These are phyloP conservation scores for Leucoptera coffeella DNA, from an alignment of 2,888 invertebrate genomes.

Conservation along the genomic window DNA sequence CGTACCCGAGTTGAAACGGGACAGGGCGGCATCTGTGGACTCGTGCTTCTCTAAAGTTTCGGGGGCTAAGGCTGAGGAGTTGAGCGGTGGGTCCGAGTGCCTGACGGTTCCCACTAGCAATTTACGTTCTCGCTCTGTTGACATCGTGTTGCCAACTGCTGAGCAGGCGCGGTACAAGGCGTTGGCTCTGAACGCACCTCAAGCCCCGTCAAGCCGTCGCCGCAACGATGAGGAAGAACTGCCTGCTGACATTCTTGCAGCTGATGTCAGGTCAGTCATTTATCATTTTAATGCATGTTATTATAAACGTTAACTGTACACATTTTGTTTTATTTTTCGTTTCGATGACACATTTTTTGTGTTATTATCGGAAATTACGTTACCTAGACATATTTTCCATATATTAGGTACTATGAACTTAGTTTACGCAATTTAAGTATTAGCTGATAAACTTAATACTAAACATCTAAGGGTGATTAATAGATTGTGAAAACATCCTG, in stretches of 20 bases:
- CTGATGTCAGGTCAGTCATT: slow-evolving; percentile 27
- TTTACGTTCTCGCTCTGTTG: slow-evolving; percentile 75
- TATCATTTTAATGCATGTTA: too few relatives aligned
- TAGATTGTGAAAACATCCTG: too few relatives aligned
- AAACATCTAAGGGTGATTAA: too few relatives aligned
- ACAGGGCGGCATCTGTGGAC: slow-evolving; percentile 83
- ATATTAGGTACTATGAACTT: too few relatives aligned
- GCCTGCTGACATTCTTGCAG: slow-evolving; percentile 11
- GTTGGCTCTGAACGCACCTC: slow-evolving; percentile 61
- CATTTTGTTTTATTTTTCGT: too few relatives aligned
- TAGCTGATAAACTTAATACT: too few relatives aligned
- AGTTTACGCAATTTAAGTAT: too few relatives aligned
- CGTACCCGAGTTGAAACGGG: slow-evolving; percentile 77
- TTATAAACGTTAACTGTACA: not conserved
- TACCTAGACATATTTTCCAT: too few relatives aligned
- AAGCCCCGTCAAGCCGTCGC: slow-evolving; percentile 14
- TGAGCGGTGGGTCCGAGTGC: slow-evolving; percentile 56
- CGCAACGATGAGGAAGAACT: slow-evolving; percentile 14
- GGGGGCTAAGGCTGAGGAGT: slow-evolving; percentile 63
- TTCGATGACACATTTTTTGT: too few relatives aligned
- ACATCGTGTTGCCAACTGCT: slow-evolving; percentile 81
- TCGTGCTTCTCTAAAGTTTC: slow-evolving; percentile 77
- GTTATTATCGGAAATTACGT: too few relatives aligned
- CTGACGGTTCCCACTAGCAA: slow-evolving; percentile 68
- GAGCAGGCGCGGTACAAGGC: slow-evolving; percentile 82